phyloP scores from a whole-genome alignment of 2,113 vertebrate genomes.

The Pipa parva region DNA sequence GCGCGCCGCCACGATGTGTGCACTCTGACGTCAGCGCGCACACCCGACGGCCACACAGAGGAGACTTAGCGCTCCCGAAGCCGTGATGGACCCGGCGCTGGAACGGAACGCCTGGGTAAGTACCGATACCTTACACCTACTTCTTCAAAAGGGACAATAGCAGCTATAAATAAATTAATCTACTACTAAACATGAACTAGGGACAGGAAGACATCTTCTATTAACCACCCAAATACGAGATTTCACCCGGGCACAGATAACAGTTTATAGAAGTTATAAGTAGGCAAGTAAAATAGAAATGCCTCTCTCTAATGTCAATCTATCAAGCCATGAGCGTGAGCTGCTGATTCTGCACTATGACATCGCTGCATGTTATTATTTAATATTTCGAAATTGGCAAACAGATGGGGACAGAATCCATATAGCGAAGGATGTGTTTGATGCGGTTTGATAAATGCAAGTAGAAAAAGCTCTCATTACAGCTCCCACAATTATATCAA shows the following conservation, averaged over 20 bases:
- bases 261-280: not conserved
- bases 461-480: slow-evolving; percentile 9
- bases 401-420: slow-evolving; percentile 32
- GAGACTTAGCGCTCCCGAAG: not conserved
- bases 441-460: slow-evolving; percentile 14
- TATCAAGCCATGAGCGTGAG: not conserved
- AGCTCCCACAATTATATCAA: slow-evolving; percentile 16
- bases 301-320: not conserved
- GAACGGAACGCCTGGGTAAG: too few species aligned
- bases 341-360: not conserved
- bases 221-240: not conserved
- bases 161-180: not conserved
- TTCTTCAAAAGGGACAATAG: too few species aligned
- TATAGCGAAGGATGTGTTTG: not conserved
- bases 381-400: slow-evolving; percentile 28
- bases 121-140: not conserved
- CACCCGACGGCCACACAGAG: not conserved
- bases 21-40: too few species aligned
- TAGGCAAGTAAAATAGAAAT: slow-evolving; percentile 11
- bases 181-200: too few species aligned
- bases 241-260: not conserved
- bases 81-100: too few species aligned
- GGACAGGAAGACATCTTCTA: not conserved
- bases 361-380: slow-evolving; percentile 14
- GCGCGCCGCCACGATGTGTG: too few species aligned